phyloP scores from a whole-genome alignment of 2,797 vertebrate genomes.

The Phalanger gymnotis region DNA sequence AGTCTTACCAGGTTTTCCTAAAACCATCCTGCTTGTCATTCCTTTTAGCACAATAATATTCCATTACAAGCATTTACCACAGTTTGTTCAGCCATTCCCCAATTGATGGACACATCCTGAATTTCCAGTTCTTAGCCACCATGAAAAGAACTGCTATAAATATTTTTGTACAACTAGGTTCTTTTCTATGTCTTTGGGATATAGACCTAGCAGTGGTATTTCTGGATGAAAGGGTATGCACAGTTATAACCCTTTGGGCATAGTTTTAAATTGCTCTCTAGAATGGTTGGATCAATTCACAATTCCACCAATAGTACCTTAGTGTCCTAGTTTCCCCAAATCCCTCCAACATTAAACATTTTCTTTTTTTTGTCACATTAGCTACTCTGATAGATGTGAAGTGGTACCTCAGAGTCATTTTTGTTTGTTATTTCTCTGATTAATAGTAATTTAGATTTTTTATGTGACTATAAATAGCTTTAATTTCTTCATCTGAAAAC shows the following conservation, averaged over 20 bases:
- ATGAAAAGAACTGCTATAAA: neutral
- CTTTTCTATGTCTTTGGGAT: neutral
- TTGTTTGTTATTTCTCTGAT: too few species aligned
- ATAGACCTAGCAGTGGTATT: neutral
- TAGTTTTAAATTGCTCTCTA: neutral
- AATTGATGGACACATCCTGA: neutral
- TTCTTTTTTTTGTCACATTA: neutral
- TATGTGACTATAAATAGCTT: too few species aligned
- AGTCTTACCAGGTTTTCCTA: too few species aligned
- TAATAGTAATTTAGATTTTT: too few species aligned
- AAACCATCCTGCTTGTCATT: too few species aligned
- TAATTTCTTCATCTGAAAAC: too few species aligned
- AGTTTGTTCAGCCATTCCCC: neutral
- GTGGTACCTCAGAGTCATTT: too few species aligned
- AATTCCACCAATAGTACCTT: neutral
- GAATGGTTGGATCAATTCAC: neutral
- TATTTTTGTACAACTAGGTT: too few species aligned
- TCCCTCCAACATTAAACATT: neutral
- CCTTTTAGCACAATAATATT: too few species aligned
- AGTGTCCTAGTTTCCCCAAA: neutral
- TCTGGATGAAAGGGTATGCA: neutral
- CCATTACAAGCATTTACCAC: too few species aligned
- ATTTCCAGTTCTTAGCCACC: too few species aligned
- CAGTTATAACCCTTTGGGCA: neutral
- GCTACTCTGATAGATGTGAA: neutral